Base-by-base conservation (phyloP, 1,140 invertebrate genomes). In the Drosophila albomicans region DNA sequence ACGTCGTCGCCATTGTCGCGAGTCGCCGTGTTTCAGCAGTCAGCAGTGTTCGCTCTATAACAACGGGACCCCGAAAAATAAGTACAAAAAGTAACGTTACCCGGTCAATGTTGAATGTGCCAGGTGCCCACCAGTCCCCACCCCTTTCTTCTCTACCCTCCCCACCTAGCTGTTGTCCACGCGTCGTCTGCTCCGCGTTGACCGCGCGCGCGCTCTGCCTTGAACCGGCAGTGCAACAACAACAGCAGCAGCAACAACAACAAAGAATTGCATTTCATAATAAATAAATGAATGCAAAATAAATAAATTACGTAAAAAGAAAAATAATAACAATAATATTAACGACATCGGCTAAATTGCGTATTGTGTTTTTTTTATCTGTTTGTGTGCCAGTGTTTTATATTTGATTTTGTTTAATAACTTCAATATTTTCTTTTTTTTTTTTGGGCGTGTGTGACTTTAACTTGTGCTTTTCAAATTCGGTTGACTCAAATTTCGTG, bases 401-500 rank as follows among this genome's bases (percentile, higher is more conserved):
- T 52, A 28, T 35, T 35, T 41, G 30, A 32, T 32, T 32, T 32
- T 7, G 7, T 32, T 32, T 32, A 32, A 6, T 32, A 32, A 32
- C 7, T 6, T 32, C 30, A 7, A 10, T 41, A 41, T 41, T 35
- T 52, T 54, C 48, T 48, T 28, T 11, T 48, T 4, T 45, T 57
- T 45, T 65, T 65, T 72, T 58, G 30, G 43, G 59, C 59, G 46
- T 54, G 48, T 54, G 49, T 46, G 51, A 35, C 51, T 20, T 61
- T 73, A 73, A 62, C 63, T 54, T 73, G 63, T 77, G 11, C 46
- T 20, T 15, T 48, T 20, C 13, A 2, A 11, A 8, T 48, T 79
- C 30, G 54, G 65, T 82, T 82, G 80, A 82, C 62, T 82, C 73
- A 80, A 85, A 79, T 71, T 85, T 81, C 78, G 81, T 84, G 81